Conservation (phyloP, 2,888 invertebrate species). For the Tuberolachnus salignus region DNA sequence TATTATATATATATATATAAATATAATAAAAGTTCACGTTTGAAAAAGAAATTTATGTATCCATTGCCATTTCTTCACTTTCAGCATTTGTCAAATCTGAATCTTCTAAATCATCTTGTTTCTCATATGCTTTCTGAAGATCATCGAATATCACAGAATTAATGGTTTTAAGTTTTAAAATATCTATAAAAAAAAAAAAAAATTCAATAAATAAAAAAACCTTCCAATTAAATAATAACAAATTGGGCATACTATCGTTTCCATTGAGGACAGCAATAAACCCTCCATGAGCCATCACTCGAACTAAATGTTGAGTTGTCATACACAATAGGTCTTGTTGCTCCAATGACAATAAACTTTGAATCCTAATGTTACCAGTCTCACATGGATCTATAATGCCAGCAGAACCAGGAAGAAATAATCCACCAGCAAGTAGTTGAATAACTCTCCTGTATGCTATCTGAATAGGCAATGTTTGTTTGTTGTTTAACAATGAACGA, state of each 20-base stretch:
- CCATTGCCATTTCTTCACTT: slow-evolving; percentile 64
- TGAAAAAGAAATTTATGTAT: too few relatives aligned
- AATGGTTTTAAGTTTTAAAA: slow-evolving; percentile 65
- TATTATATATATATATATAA: too few relatives aligned
- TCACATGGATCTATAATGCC: slow-evolving; percentile 86
- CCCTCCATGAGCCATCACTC: slow-evolving; percentile 92
- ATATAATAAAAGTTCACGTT: too few relatives aligned
- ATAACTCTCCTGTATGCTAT: slow-evolving; percentile 89
- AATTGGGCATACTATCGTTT: slow-evolving; percentile 63
- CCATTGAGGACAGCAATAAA: slow-evolving; percentile 85
- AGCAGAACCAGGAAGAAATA: slow-evolving; percentile 92
- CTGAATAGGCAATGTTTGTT: slow-evolving; percentile 90
- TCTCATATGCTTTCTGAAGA: slow-evolving; percentile 90
- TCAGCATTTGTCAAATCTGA: slow-evolving; percentile 68
- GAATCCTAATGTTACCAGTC: slow-evolving; percentile 84
- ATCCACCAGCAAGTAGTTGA: slow-evolving; percentile 88
- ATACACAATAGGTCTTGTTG: slow-evolving; percentile 92
- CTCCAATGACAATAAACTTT: slow-evolving; percentile 86
- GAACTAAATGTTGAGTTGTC: slow-evolving; percentile 89
- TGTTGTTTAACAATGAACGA: slow-evolving; percentile 92
- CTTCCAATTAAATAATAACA: not conserved
- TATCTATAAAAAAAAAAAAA: slow-evolving; percentile 62
- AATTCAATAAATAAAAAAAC: not conserved
- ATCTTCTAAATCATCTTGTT: slow-evolving; percentile 74
- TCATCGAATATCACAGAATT: slow-evolving; percentile 92